Conservation (phyloP, 2,888 invertebrate species). For the Capitulum mitella region DNA sequence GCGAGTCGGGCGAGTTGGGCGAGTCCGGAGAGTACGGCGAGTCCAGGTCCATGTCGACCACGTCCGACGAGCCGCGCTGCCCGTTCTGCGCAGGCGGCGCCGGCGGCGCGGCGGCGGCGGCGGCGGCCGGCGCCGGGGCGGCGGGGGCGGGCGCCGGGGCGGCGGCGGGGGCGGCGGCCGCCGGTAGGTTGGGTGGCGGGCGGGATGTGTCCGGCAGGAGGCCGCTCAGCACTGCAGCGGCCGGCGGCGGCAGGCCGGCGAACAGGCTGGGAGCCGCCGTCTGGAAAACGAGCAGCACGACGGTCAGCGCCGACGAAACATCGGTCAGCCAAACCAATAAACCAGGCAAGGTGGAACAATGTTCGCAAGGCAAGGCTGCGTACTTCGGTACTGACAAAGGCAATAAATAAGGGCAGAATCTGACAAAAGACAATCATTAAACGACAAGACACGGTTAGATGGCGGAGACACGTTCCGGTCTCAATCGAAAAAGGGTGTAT, state of each 20-base stretch:
- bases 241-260: conserved; percentile 1
- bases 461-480: too few relatives aligned
- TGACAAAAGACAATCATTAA: too few relatives aligned
- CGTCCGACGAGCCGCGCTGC: background rate
- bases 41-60: conserved; percentile 57
- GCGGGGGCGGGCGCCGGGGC: background rate
- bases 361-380: too few relatives aligned
- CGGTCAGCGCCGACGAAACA: too few relatives aligned
- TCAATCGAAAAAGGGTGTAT: too few relatives aligned
- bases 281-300: too few relatives aligned
- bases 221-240: background rate
- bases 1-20: conserved; percentile 60
- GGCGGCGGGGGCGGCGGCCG: background rate
- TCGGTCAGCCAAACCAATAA: too few relatives aligned
- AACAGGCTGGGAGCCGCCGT: background rate
- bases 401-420: too few relatives aligned
- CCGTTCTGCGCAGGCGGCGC: background rate
- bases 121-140: background rate
- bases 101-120: background rate
- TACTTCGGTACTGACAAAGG: too few relatives aligned
- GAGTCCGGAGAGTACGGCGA: conserved; percentile 65
- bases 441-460: too few relatives aligned
- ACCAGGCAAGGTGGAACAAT: too few relatives aligned
- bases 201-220: background rate
- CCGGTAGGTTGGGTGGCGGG: conserved; percentile 7